phyloP scores from a whole-genome alignment of 2,797 vertebrate species.

The Malurus splendens region DNA sequence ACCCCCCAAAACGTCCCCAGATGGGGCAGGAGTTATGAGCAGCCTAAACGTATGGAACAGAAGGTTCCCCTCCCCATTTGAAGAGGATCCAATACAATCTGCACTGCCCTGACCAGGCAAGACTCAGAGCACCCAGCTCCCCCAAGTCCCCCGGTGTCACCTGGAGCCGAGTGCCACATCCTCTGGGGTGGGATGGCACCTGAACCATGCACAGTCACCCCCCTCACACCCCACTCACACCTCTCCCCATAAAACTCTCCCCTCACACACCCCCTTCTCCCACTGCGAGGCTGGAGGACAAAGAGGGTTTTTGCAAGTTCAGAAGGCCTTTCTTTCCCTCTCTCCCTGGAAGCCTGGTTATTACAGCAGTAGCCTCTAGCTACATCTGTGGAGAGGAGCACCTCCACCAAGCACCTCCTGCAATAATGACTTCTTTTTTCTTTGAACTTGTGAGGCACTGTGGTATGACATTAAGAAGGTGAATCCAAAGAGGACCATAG shows the following conservation, averaged over 20 bases:
- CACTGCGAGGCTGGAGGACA: neutral
- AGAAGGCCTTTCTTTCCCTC: neutral
- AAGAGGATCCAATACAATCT: neutral
- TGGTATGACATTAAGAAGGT: conserved; percentile 82
- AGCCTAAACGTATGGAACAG: neutral
- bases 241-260: neutral
- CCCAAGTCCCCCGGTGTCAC: accelerated
- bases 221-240: neutral
- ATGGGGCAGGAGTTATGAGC: neutral
- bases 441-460: conserved; percentile 73
- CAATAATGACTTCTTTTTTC: conserved; percentile 24
- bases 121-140: neutral
- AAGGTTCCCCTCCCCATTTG: neutral
- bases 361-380: conserved; percentile 44
- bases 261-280: neutral
- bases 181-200: accelerated
- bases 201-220: accelerated
- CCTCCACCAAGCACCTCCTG: conserved; percentile 18
- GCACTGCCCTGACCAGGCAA: neutral
- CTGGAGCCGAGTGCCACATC: neutral
- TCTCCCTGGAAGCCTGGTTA: conserved; percentile 25
- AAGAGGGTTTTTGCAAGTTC: neutral
- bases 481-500: conserved; percentile 84
- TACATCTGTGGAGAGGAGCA: conserved; percentile 27
- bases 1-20: neutral